Evolutionary conservation across 2,113 vertebrate species (phyloP), one percentile per base, ranked within the genome.

Genomic region (Chrysochloris asiatica): DNA sequence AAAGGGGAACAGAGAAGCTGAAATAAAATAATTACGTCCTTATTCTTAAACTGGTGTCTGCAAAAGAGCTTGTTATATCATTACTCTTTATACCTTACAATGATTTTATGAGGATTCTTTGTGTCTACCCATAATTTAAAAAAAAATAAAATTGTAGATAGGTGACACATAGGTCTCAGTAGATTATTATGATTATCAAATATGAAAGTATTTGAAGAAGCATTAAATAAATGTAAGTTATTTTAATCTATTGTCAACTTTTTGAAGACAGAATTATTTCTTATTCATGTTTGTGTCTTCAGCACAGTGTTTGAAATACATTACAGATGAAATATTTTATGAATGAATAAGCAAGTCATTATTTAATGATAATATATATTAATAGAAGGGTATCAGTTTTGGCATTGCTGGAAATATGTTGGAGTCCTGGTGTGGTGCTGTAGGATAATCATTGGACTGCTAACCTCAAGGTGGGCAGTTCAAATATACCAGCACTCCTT

Each of bases 321-420:
- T 65, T 54, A 38, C 61, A 14, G 17, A 76, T 11, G 83, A 54
- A 88, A 54, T 8, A 88, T 82, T 88, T 93, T 90, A 63, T 63
- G 56, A 83, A 75, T 65, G 59, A 93, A 22, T 88, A 54, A 87
- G 50, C 83, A 95, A 86, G 45, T 7, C 26, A 88, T 88, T 92
- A n/a, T n/a, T 93, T 73, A 72, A 83, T 75, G 41, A 86, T 90
- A 81, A 24, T 11, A 48, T 73, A 45, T 73, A 30, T 78, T 87
- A 82, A 89, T 65, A 38, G 0, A 59, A 30, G 43, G 10, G 79
- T 90, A 73, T 54, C 79, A 45, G 71, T 48, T 83, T 82, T 72
- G 21, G 45, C 81, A 26, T 90, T 83, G 56, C 67, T 83, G 80
- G 38, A 94, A 80, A 8, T 50, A 50, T 10, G 48, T 16, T 10